Base-by-base conservation (phyloP, 2,888 invertebrate genomes). In the Lydus trimaculatus region DNA sequence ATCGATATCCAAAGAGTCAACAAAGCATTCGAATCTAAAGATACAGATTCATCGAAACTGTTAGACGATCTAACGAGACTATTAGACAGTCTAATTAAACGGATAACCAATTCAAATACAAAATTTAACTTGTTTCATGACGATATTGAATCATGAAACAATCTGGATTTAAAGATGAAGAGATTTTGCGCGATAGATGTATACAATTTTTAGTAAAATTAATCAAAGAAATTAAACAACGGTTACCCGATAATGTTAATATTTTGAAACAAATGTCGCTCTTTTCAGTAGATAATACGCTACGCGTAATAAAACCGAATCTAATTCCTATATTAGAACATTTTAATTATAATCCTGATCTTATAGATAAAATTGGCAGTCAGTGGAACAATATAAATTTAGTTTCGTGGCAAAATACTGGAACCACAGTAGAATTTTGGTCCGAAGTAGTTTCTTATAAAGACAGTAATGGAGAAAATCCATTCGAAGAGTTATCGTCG, bases 21-120 rank as follows among this genome's bases (percentile, higher is more conserved):
- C 59, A 73, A 75, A 72, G 31, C 65, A 11, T 78, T 77, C 70
- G 75, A 77, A 67, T 25, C 67, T n/a, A 72, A 73, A 23, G 62
- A 69, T 62, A 61, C 68, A 39, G 74, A 76, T 63, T 58, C 72
- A 76, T n/a, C n/a, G n/a, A n/a, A 76, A 70, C 52, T 75, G 36
- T 69, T 75, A 48, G 62, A 66, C 9, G 62, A 62, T 61, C 20
- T 72, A 23, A 62, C 36, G 43, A 31, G 20, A 31, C 36, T 73
- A 4, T 52, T 70, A 33, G 43, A n/a, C n/a, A n/a, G n/a, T 69
- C 64, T 60, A 63, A 64, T 15, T 28, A n/a, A 58, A 63, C 66
- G 52, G 25, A 43, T 61, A 25, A 64, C 39, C 36, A 36, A n/a
- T 43, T 25, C 65, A 28, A 25, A 39, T 25, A 25, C 43, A 15